Evolutionary conservation across 2,797 vertebrate genomes (phyloP).

Genomic region (Telmatherina bonti): DNA sequence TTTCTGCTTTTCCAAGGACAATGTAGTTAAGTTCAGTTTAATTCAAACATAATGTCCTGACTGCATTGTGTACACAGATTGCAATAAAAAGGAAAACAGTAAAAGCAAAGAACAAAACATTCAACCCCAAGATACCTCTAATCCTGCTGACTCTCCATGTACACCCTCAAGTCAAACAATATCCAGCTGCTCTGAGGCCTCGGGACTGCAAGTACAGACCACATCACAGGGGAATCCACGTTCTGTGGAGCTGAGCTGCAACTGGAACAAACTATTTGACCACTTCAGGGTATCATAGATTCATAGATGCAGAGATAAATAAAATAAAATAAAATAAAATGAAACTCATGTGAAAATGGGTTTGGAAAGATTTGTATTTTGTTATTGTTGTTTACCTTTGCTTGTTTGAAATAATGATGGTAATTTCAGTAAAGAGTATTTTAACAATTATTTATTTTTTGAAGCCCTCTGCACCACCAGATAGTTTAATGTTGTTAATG

Average conservation of each 20-base stretch:
- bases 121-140: slow-evolving; percentile 10
- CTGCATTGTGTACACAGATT: slow-evolving; percentile 13
- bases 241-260: slow-evolving; percentile 25
- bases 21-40: background rate
- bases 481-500: no score
- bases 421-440: no score
- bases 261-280: slow-evolving; percentile 39
- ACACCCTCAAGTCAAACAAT: slow-evolving; percentile 41
- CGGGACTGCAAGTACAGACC: slow-evolving; percentile 15
- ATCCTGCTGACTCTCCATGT: slow-evolving; percentile 21
- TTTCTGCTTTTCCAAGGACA: slow-evolving; percentile 22
- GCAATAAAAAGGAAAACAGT: background rate
- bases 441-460: no score
- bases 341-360: slow-evolving; percentile 1
- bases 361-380: background rate
- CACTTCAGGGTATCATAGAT: slow-evolving; percentile 38
- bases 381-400: background rate
- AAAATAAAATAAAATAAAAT: slow-evolving; percentile 11
- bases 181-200: slow-evolving; percentile 16
- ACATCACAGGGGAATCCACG: slow-evolving; percentile 2
- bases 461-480: no score
- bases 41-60: slow-evolving; percentile 22
- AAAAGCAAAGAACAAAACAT: no score
- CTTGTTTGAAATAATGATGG: no score
- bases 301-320: slow-evolving; percentile 6